Evolutionary conservation across 2,113 vertebrate genomes (phyloP).

Genomic region (Mustela nigripes): DNA sequence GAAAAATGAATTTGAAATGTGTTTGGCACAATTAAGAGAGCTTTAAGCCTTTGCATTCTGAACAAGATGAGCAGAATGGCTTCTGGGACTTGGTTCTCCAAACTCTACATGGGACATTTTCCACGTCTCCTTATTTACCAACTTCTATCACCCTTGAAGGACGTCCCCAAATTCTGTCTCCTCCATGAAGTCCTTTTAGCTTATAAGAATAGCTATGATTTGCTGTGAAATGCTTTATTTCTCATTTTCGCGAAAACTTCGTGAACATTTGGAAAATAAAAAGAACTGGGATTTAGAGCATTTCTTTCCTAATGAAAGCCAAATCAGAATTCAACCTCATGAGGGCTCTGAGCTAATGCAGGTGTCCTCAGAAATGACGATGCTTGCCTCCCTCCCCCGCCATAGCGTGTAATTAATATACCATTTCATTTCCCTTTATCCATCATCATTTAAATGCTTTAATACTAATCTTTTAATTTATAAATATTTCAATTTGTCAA

Average conservation of each 20-base stretch:
- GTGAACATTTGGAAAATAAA: conserved; percentile 25
- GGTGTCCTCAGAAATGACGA: neutral
- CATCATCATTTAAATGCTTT: neutral
- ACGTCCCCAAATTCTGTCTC: neutral
- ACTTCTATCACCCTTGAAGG: neutral
- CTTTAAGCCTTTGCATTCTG: conserved; percentile 5
- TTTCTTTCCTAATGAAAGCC: neutral
- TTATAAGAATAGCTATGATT: neutral
- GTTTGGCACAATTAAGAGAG: neutral
- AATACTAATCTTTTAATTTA: neutral
- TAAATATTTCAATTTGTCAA: neutral
- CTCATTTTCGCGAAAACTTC: neutral
- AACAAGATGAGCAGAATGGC: neutral
- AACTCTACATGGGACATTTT: neutral
- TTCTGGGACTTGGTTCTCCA: neutral
- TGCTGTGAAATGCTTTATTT: conserved; percentile 24
- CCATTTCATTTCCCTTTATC: neutral
- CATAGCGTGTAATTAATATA: too few relatives aligned
- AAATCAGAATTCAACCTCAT: neutral
- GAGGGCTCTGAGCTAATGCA: neutral
- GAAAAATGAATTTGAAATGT: neutral
- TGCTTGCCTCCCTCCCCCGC: fast-evolving
- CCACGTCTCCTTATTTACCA: neutral
- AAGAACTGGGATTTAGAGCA: neutral
- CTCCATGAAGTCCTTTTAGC: neutral